Conservation (phyloP, 2,113 vertebrate species). For the Leptodactylus fuscus region DNA sequence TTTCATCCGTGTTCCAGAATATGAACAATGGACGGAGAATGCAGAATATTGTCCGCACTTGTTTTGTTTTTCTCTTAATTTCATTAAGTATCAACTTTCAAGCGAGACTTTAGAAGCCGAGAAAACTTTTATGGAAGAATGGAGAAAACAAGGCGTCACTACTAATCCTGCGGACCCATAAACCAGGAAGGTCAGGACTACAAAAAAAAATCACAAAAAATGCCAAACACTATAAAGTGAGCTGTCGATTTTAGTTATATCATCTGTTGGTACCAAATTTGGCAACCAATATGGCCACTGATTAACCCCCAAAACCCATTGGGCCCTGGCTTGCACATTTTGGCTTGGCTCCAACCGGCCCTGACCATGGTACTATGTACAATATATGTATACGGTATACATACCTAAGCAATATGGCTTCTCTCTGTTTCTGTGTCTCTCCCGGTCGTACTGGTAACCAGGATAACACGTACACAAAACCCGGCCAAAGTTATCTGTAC, state of each 20-base stretch:
- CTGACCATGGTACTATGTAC: too few species aligned
- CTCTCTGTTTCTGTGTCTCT: slow-evolving; percentile 88
- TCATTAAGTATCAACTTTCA: not conserved
- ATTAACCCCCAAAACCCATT: not conserved
- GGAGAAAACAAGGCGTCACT: not conserved
- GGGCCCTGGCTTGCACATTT: too few species aligned
- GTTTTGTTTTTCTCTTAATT: not conserved
- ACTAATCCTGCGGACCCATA: not conserved
- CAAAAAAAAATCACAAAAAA: not conserved
- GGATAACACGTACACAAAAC: slow-evolving; percentile 94
- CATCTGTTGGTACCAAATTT: not conserved
- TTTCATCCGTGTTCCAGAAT: not conserved
- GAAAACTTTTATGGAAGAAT: not conserved
- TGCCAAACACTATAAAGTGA: not conserved
- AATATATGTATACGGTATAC: not conserved
- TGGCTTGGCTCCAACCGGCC: too few species aligned
- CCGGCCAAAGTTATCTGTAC: slow-evolving; percentile 94
- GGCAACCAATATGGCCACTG: not conserved
- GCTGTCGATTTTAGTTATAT: not conserved
- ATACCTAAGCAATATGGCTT: slow-evolving; percentile 93
- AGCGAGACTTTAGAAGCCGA: too few species aligned
- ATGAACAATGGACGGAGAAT: slow-evolving; percentile 1
- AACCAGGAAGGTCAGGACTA: not conserved
- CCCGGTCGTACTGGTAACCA: slow-evolving; percentile 92
- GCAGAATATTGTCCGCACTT: not conserved